These are phyloP conservation scores for Capreolus pygargus DNA, from an alignment of 2,113 vertebrate genomes.

Conservation along the genomic window DNA sequence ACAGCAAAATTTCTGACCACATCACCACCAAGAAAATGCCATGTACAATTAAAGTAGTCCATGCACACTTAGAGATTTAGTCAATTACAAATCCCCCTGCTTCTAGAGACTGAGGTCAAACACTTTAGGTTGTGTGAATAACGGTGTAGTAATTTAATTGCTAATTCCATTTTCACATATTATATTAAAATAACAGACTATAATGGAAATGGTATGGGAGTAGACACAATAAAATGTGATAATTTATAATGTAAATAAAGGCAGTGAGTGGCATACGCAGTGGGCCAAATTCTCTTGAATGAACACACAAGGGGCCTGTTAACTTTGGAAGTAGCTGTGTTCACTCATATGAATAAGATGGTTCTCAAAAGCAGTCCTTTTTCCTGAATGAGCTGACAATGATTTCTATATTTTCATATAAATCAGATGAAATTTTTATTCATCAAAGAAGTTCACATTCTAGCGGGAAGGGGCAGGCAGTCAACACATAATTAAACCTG, in stretches of 20 bases:
- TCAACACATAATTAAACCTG: neutral
- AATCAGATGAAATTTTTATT: neutral
- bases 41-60: constrained; percentile 30
- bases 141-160: constrained; percentile 61
- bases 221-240: constrained; percentile 46
- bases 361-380: constrained; percentile 27
- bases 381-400: neutral
- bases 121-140: constrained; percentile 56
- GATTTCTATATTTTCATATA: neutral
- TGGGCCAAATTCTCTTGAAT: constrained; percentile 39
- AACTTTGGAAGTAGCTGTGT: constrained; percentile 38
- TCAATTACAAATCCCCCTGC: constrained; percentile 52
- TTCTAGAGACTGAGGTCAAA: constrained; percentile 63
- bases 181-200: constrained; percentile 62
- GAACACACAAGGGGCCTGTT: constrained; percentile 45
- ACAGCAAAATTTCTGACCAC: constrained; percentile 20
- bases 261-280: constrained; percentile 1
- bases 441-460: neutral
- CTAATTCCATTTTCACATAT: constrained; percentile 51
- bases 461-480: too few species aligned
- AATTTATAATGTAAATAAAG: constrained; percentile 68
- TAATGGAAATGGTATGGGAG: constrained; percentile 38
- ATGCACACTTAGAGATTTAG: neutral
- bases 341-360: constrained; percentile 45
- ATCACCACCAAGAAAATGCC: neutral